Evolutionary conservation across 1,140 invertebrate genomes (phyloP).

Genomic region (Drosophila albomicans): DNA sequence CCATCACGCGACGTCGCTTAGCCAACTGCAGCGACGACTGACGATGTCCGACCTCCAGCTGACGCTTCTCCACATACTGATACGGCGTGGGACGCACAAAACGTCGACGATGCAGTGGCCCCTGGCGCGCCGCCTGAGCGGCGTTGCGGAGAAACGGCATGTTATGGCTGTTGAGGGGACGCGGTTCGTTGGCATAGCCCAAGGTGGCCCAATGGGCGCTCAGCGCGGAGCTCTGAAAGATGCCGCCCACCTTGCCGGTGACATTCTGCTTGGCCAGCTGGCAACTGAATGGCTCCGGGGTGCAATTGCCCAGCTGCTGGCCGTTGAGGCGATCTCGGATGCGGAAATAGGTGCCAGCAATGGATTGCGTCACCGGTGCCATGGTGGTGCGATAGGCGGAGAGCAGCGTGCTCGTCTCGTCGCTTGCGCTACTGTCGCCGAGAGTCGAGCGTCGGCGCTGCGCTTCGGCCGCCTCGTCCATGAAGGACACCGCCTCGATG

Average conservation of each 20-base stretch:
- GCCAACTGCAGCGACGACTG: slow-evolving; percentile 1
- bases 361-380: slow-evolving; percentile 66
- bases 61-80: slow-evolving; percentile 56
- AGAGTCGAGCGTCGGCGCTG: slow-evolving; percentile 1
- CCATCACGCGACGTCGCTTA: slow-evolving; percentile 59
- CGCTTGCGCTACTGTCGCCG: slow-evolving; percentile 1
- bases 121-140: slow-evolving; percentile 25
- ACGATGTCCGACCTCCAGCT: not conserved
- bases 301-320: slow-evolving; percentile 21
- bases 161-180: slow-evolving; percentile 44
- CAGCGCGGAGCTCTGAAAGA: slow-evolving; percentile 73
- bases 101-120: not conserved
- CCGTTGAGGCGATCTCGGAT: slow-evolving; percentile 55
- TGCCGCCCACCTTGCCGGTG: slow-evolving; percentile 55
- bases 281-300: slow-evolving; percentile 68
- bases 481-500: slow-evolving; percentile 75
- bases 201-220: slow-evolving; percentile 65
- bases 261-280: slow-evolving; percentile 69
- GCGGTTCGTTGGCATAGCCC: not conserved
- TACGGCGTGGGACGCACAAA: slow-evolving; percentile 53
- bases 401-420: slow-evolving; percentile 50
- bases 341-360: slow-evolving; percentile 71
- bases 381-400: slow-evolving; percentile 72
- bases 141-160: slow-evolving; percentile 70
- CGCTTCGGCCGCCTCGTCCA: slow-evolving; percentile 63